Percentiles rank a stretch among this genome's conserved stretches.
phyloP scores from a whole-genome alignment of 2,797 vertebrate species.

The Neosalanx taihuensis region DNA sequence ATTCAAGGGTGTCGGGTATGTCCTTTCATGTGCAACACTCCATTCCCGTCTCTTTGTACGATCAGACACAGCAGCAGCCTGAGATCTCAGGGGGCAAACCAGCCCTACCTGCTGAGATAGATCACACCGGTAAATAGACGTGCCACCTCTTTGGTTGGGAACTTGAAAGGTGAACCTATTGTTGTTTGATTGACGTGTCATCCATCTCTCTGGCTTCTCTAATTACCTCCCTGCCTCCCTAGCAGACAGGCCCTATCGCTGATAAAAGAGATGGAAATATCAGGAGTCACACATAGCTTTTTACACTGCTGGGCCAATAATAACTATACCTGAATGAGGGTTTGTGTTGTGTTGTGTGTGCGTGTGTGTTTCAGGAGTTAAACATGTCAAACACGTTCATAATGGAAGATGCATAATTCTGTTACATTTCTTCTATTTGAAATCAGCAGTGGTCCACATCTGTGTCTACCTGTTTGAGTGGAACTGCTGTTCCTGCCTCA shows the following conservation, averaged over 20 bases:
- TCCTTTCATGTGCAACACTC: background rate
- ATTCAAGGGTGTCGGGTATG: background rate
- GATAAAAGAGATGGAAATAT: slow-evolving; percentile 18
- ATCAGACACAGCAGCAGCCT: background rate
- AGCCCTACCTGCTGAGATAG: slow-evolving; percentile 14
- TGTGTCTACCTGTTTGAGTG: slow-evolving; percentile 16
- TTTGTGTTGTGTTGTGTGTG: background rate
- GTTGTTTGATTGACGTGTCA: slow-evolving; percentile 27
- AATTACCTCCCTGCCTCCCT: slow-evolving; percentile 2
- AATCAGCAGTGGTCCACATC: slow-evolving; percentile 8
- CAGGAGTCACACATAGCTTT: background rate
- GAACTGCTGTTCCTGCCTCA: slow-evolving; percentile 14
- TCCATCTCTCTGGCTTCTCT: slow-evolving; percentile 25
- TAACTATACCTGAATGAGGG: no score
- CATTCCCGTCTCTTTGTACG: background rate
- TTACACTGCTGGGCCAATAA: no score
- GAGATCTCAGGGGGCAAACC: background rate
- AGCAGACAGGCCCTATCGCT: background rate
- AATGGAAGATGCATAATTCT: background rate
- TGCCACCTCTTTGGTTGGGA: slow-evolving; percentile 14
- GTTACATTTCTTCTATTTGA: slow-evolving; percentile 1
- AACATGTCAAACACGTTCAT: background rate
- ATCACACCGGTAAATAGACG: slow-evolving; percentile 7
- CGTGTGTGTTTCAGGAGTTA: background rate
- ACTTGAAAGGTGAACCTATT: slow-evolving; percentile 5